Percentiles rank a stretch among this genome's conserved stretches.
Conservation (phyloP, 2,113 vertebrate species). For the Sminthopsis crassicaudata region DNA sequence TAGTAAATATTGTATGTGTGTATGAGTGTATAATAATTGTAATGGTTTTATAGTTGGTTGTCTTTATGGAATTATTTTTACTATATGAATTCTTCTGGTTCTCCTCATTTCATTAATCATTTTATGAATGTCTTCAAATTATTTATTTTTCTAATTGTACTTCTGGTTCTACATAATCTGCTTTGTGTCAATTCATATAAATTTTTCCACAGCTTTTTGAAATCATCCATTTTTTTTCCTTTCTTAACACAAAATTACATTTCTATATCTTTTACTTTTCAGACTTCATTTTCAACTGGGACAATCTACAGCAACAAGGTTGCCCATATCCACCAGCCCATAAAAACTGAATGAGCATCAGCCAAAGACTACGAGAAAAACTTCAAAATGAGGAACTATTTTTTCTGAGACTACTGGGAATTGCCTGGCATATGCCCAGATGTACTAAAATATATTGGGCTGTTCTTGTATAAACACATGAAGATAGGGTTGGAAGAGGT, state of each 20-base stretch:
- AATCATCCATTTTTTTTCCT: background rate
- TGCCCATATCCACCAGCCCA: conserved; percentile 41
- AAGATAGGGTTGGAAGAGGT: conserved; percentile 67
- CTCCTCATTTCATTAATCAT: background rate
- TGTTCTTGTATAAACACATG: conserved; percentile 76
- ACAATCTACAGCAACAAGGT: conserved; percentile 52
- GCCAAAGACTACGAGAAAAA: conserved; percentile 55
- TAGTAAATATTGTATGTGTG: background rate
- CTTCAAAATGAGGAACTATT: conserved; percentile 70
- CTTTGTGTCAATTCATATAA: background rate
- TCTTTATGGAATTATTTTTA: background rate
- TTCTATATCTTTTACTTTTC: background rate
- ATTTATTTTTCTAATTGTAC: background rate
- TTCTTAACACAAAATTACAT: background rate
- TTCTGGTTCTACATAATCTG: background rate
- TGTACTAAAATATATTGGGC: conserved; percentile 68
- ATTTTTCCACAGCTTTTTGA: background rate
- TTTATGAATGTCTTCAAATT: background rate
- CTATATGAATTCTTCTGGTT: background rate
- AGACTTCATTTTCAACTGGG: conserved; percentile 32
- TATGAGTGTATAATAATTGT: background rate
- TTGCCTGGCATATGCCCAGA: conserved; percentile 60
- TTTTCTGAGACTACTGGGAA: conserved; percentile 69
- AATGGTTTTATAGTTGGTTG: background rate
- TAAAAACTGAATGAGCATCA: conserved; percentile 61